Evolutionary conservation across 2,113 vertebrate species (phyloP), one percentile per base, ranked within the genome.

Genomic region (Laticauda colubrina): DNA sequence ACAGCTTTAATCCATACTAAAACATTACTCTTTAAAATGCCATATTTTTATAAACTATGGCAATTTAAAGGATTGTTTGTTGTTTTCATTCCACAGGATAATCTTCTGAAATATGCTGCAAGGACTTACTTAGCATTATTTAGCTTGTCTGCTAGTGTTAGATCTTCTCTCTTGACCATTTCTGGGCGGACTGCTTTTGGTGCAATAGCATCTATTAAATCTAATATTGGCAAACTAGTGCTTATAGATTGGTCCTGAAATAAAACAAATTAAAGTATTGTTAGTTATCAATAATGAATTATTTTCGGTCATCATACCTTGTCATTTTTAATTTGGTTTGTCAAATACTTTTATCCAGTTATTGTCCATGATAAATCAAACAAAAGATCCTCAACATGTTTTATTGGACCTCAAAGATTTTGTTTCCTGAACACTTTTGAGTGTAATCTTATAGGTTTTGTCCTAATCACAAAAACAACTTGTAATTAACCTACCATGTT

Each of bases 221-320:
- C 99, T 87, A 99, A 97, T 92, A 99, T 98, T 85, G 99, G 98
- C 94, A 99, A 97, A 95, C 99, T 99, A 90, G 98, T 99, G 96
- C 98, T 99, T 97, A 99, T 99, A 91, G 98, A 97, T 95, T 97
- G 98, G 96, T 99, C 99, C 99, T 99, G 94, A 87, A 97, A 96
- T 88, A 96, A 96, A 90, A 97, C 92, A 11, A 88, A 5, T 56
- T 55, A 93, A 91, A 96, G 88, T 24, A 29, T 34, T 94, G 93
- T 75, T 91, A 97, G 34, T 89, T 57, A 85, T 53, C 90, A 92
- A 43, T 86, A 53, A 64, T 34, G 53, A 95, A 92, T 91, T 88
- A 39, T 89, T 56, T 56, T 57, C 21, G 12, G 56, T 89, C 20
- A 43, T 89, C 20, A 55, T 24, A 89, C 3, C 26, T 89, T 45